Base-by-base conservation (phyloP, 2,888 invertebrate genomes). In the Zygothrica quintamaculata region DNA sequence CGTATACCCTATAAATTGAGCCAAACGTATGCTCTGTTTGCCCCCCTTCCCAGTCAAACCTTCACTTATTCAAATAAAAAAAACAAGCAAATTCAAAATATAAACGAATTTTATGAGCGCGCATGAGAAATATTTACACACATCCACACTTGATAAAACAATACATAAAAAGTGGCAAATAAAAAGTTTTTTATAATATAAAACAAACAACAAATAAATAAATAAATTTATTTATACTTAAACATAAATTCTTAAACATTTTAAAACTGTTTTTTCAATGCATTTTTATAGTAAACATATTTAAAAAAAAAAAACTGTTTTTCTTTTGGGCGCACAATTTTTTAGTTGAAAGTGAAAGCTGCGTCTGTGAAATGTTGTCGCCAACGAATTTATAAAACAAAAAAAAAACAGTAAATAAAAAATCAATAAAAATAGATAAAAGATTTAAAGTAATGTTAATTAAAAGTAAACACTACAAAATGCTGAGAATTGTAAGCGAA, bases 281-380 rank as follows among this genome's bases (percentile, higher is more conserved):
- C 44, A 67, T 57, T 65, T 60, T 56, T 46, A n/a, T 58, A 46
- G 50, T 55, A 62, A 29, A 29, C 52, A 70, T 65, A 34, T 61
- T 48, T 42, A 25, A 39, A 65, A n/a, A 22, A n/a, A 25, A 50
- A 65, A 31, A 36, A 77, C 60, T 66, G 52, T 77, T 75, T 77
- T 80, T 77, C 56, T 68, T 75, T 69, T 69, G 47, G 26, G 26
- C 72, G 53, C 61, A 50, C 57, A 59, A 77, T 75, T 74, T 70
- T 81, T 65, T 67, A 80, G 70, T 80, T 64, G 61, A 85, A 84
- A 82, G 80, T 77, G 86, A 82, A 82, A 85, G 77, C 77, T 68
- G 61, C 72, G 52, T 62, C 61, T 48, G 42, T 53, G 57, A 77
- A 74, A 62, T 76, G 77, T 67, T 66, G 74, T 71, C 48, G 52